Base-by-base conservation (phyloP, 1,140 invertebrate species). In the Doryteuthis pealeii region DNA sequence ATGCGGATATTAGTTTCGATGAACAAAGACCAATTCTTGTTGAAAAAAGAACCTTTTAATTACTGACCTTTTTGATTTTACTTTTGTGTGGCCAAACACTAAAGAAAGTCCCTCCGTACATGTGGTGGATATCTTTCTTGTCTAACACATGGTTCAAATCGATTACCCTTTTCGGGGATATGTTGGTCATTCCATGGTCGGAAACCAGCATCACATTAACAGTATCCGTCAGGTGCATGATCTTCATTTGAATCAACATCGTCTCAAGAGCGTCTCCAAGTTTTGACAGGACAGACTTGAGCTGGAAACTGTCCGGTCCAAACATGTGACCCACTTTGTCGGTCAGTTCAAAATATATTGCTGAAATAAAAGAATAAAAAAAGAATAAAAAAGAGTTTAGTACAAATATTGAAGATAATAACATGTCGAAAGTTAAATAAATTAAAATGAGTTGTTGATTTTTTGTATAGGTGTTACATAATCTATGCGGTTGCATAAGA, bases 161-260 rank as follows among this genome's bases (percentile, higher is more conserved):
- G 6, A 89, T 79, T 8, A 80, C 76, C n/a, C 80, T 77, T 10
- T 70, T 74, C 1, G 72, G 74, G 18, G 79, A 81, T 15, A 86
- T 82, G 33, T 77, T 66, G 22, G 85, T 84, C 88, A 89, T 89
- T 33, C 89, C 89, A 78, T 89, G 89, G 76, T 90, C 89, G 58
- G 88, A 87, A 28, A 89, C 72, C 30, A 90, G 83, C 28, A 90
- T 80, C 30, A 90, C 74, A 81, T 89, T 87, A n/a, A 89, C 84
- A 32, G 77, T 74, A 73, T 82, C 72, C 14, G 72, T 15, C 12
- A 82, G 58, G n/a, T 73, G 66, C 40, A 70, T 14, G 26, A 49
- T 22, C 49, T 78, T 72, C 14, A 85, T 33, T 28, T 79, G 72
- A 18, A 84, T 76, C 43, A 83, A 76, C 10, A 88, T 74, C 66